A percentile compares a stretch with the other conserved stretches of the same genome.
Conservation (phyloP, 2,888 invertebrate species). For the Athrips mouffetella region DNA sequence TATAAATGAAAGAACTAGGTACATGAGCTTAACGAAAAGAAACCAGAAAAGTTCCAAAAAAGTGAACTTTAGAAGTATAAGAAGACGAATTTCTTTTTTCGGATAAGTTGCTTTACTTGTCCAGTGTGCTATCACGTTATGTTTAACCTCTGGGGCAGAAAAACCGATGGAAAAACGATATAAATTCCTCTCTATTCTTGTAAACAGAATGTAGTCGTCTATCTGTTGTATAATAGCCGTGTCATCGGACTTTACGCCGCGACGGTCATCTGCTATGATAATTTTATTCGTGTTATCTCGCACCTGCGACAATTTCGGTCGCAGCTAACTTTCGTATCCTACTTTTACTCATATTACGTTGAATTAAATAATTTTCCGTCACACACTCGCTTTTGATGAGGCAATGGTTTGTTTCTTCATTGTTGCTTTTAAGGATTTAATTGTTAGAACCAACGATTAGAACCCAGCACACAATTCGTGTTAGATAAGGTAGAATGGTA, state of each 20-base stretch:
- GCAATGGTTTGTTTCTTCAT: conserved; percentile 4
- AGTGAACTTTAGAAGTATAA: too few species aligned
- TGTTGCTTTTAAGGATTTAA: conserved; percentile 1
- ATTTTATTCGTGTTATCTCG: conserved; percentile 4
- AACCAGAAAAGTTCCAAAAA: too few species aligned
- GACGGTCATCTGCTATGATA: not conserved
- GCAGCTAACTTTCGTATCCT: conserved; percentile 8
- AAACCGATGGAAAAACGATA: not conserved
- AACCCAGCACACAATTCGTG: too few species aligned
- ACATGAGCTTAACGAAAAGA: too few species aligned
- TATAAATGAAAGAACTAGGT: too few species aligned
- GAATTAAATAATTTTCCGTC: conserved; percentile 4
- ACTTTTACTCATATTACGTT: conserved; percentile 10
- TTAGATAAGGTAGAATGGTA: too few species aligned
- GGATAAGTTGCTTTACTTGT: too few species aligned
- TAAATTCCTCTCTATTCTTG: conserved; percentile 4
- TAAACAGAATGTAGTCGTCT: too few species aligned
- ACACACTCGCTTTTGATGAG: not conserved
- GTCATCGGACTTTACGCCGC: too few species aligned
- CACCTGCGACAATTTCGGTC: not conserved
- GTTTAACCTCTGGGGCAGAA: too few species aligned
- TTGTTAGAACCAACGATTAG: conserved; percentile 21
- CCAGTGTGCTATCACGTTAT: too few species aligned
- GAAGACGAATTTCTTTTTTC: too few species aligned
- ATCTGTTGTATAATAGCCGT: not conserved